Conservation (phyloP, 2,113 vertebrate species). For the Pleuronectes platessa region DNA sequence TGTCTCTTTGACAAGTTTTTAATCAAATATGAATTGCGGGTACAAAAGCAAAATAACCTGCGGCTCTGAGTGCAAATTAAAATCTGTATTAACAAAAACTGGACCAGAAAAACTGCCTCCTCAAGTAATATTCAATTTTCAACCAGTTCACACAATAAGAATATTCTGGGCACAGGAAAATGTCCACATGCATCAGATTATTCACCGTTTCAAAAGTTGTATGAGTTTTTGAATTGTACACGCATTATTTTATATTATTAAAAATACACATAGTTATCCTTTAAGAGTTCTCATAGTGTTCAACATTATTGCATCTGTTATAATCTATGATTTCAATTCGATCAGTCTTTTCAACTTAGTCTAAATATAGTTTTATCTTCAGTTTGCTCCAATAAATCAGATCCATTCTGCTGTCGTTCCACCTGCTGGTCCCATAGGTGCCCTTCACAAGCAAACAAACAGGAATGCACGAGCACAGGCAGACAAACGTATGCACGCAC, state of each 20-base stretch:
- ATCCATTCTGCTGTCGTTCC: neutral
- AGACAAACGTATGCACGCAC: slow-evolving; percentile 10
- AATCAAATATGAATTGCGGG: neutral
- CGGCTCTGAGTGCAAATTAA: neutral
- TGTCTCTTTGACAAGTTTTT: neutral
- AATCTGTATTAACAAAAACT: neutral
- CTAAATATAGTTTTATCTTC: slow-evolving; percentile 16
- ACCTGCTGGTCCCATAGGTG: slow-evolving; percentile 44
- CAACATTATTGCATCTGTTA: neutral
- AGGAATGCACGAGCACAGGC: slow-evolving; percentile 33
- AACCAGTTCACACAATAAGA: too few relatives aligned
- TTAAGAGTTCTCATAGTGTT: neutral
- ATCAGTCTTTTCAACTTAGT: neutral
- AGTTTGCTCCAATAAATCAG: slow-evolving; percentile 10
- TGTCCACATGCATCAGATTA: too few relatives aligned
- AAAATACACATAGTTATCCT: neutral
- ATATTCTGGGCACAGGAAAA: neutral
- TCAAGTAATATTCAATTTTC: neutral
- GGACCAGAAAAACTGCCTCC: neutral
- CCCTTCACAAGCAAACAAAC: slow-evolving; percentile 45
- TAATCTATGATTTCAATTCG: neutral
- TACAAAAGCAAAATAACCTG: neutral
- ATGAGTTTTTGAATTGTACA: too few relatives aligned
- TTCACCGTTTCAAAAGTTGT: too few relatives aligned
- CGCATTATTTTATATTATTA: neutral